phyloP scores from a whole-genome alignment of 2,888 invertebrate species.

The Spodoptera littoralis region DNA sequence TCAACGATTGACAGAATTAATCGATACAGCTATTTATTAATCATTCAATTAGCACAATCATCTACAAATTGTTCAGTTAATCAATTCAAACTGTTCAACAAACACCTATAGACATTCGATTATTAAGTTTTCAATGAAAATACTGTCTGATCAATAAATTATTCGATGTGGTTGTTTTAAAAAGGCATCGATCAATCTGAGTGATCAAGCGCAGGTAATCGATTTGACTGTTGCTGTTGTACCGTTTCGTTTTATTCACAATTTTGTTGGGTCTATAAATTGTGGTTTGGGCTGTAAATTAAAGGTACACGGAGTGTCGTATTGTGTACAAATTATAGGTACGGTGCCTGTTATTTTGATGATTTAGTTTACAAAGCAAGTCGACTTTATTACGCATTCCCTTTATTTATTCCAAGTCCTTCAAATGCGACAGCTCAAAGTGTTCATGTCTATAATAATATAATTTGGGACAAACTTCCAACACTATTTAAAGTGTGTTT shows the following conservation, averaged over 20 bases:
- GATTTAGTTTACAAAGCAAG: constrained; percentile 29
- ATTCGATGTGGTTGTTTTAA: constrained; percentile 76
- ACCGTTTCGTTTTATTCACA: constrained; percentile 25
- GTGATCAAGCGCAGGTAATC: constrained; percentile 28
- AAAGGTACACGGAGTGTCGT: constrained; percentile 19
- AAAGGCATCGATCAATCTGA: constrained; percentile 77
- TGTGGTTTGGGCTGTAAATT: constrained; percentile 22
- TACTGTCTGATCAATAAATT: constrained; percentile 73
- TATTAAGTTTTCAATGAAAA: constrained; percentile 67
- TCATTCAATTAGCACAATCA: constrained; percentile 42
- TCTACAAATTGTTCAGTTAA: constrained; percentile 50
- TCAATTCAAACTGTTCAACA: constrained; percentile 66
- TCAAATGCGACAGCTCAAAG: neutral
- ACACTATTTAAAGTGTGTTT: constrained; percentile 9
- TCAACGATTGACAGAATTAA: constrained; percentile 35
- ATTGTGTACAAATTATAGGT: constrained; percentile 33
- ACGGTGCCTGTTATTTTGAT: constrained; percentile 16
- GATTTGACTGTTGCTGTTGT: constrained; percentile 29
- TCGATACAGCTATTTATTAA: constrained; percentile 42
- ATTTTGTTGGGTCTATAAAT: constrained; percentile 34
- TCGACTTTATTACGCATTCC: constrained; percentile 4
- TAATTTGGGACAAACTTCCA: neutral
- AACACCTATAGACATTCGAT: constrained; percentile 65
- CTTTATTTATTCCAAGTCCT: neutral
- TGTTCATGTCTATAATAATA: neutral